Conservation (phyloP, 2,113 vertebrate genomes). For the Athene cunicularia region DNA sequence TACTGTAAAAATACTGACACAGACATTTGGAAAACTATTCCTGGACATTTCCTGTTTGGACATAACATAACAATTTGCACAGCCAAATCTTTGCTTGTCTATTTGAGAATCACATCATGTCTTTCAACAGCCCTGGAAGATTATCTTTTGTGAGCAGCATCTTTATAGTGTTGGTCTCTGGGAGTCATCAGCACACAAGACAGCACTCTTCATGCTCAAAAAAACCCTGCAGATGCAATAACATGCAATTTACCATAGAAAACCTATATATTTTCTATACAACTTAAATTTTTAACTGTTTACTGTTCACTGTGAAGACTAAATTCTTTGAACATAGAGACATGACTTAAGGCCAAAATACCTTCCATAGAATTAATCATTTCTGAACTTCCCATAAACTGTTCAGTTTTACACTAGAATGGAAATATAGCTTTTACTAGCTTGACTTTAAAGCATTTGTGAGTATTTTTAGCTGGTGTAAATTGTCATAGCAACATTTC, state of each 20-base stretch:
- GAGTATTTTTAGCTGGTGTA: constrained; percentile 25
- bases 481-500: constrained; percentile 44
- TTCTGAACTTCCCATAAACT: neutral
- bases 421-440: neutral
- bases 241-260: neutral
- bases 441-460: neutral
- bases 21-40: neutral
- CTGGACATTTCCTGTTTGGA: neutral
- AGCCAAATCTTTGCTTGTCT: neutral
- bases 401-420: neutral
- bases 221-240: neutral
- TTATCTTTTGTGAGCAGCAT: neutral
- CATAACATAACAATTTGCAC: neutral
- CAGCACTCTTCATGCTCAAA: neutral
- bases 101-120: neutral
- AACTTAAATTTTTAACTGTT: neutral
- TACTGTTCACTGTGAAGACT: neutral
- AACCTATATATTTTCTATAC: neutral
- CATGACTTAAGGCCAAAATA: neutral
- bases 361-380: neutral
- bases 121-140: neutral
- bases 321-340: neutral
- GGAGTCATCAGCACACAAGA: neutral
- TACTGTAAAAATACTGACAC: neutral
- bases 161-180: neutral